Evolutionary conservation across 2,888 invertebrate species (phyloP), one percentile per base, ranked within the genome.

Genomic region (Phyllotreta striolata): DNA sequence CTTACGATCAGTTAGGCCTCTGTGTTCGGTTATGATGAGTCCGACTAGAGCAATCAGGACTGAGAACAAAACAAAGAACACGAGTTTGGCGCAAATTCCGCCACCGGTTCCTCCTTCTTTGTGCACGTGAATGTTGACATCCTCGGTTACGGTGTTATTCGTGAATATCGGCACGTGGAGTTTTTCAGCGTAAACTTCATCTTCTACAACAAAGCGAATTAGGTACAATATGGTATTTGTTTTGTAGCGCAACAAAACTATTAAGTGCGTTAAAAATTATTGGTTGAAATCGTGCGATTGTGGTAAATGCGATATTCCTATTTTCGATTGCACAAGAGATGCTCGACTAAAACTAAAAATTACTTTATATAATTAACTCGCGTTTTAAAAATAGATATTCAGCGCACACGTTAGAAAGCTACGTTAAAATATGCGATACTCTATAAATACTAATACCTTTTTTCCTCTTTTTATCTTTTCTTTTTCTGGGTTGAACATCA

Each of bases 401-500:
- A 65, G 64, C 70, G 59, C 61, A 56, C 70, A 56, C 62, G 52
- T 49, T 47, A 52, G n/a, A n/a, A 62, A 54, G 10, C 41, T 41
- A 46, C 63, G 72, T 72, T 76, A 74, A 77, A 72, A 75, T 75
- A 74, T 68, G 61, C 24, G 46, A 55, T 38, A 34, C 12, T 35
- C 34, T 47, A 41, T 41, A 14, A 13, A 6, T 47, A 14, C 34
- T 24, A 77, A 83, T 86, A 92, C 93, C 91, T 88, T 91, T 93
- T 83, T 89, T 91, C 80, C 87, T 88, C 81, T 87, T 87, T 82
- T 92, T 93, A 80, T 93, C 92, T 83, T 91, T 92, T 75, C 93
- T 89, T 83, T 91, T 93, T 78, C 91, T 89, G 78, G 92, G 91
- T 82, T 93, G 93, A 75, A 91, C 90, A 84, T 93, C 93, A 75